Evolutionary conservation across 2,113 vertebrate genomes (phyloP).

Genomic region (Nicator chloris): DNA sequence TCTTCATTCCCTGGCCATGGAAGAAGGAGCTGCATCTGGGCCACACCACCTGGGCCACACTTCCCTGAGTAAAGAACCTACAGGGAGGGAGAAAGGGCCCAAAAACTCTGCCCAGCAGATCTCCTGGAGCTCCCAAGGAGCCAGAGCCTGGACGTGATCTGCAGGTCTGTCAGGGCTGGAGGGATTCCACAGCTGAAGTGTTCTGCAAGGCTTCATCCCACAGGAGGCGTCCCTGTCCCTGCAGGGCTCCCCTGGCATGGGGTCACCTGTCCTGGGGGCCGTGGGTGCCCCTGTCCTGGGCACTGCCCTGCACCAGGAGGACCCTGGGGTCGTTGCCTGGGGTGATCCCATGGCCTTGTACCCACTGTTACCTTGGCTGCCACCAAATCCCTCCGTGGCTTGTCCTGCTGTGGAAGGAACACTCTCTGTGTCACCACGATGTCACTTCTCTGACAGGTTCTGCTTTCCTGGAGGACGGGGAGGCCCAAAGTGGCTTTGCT

Average conservation of each 20-base stretch:
- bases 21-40: neutral
- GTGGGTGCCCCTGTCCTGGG: neutral
- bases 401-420: neutral
- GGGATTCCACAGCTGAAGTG: fast-evolving
- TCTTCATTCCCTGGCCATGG: neutral
- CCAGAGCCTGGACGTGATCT: neutral
- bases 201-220: neutral
- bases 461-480: neutral
- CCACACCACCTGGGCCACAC: neutral
- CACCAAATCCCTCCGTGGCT: neutral
- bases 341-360: neutral
- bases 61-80: neutral
- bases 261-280: neutral
- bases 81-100: neutral
- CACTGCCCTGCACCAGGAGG: neutral
- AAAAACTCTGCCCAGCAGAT: neutral
- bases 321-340: no score
- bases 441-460: neutral
- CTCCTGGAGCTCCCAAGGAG: neutral
- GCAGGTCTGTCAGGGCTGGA: neutral
- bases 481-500: neutral
- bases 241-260: neutral
- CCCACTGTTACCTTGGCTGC: neutral
- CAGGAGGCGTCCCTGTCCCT: neutral
- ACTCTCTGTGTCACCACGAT: neutral